Conservation (phyloP, 2,888 invertebrate genomes). For the Drosophila parthenogenetica region DNA sequence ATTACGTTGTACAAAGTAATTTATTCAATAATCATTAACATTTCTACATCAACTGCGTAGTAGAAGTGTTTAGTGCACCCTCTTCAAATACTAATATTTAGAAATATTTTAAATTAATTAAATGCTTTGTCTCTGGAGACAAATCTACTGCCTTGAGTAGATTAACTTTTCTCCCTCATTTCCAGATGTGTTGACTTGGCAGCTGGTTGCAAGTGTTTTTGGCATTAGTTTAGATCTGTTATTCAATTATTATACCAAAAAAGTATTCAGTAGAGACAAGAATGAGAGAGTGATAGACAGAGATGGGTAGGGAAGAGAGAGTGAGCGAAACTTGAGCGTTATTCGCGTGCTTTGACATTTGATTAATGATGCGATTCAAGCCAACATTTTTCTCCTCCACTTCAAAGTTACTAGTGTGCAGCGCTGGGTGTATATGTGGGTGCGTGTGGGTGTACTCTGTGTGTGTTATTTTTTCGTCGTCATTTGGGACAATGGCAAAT, state of each 20-base stretch:
- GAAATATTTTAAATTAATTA: neutral
- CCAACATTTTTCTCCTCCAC: slow-evolving; percentile 54
- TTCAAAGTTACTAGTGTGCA: slow-evolving; percentile 31
- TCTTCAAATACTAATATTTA: too few relatives aligned
- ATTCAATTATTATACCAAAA: slow-evolving; percentile 57
- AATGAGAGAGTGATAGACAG: too few relatives aligned
- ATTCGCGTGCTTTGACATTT: slow-evolving; percentile 54
- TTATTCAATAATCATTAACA: too few relatives aligned
- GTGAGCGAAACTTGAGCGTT: slow-evolving; percentile 16
- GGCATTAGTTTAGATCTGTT: slow-evolving; percentile 41
- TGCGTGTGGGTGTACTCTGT: slow-evolving; percentile 1
- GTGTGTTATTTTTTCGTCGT: slow-evolving; percentile 25
- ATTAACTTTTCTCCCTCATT: slow-evolving; percentile 1
- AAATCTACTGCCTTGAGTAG: slow-evolving; percentile 6
- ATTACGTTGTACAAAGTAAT: too few relatives aligned
- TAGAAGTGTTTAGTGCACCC: too few relatives aligned
- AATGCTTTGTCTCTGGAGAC: neutral
- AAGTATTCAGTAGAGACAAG: neutral
- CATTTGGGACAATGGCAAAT: slow-evolving; percentile 53
- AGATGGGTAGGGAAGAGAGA: neutral
- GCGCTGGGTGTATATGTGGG: neutral
- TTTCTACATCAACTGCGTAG: too few relatives aligned
- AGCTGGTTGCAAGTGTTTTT: slow-evolving; percentile 27
- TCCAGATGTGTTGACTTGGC: slow-evolving; percentile 10
- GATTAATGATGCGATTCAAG: slow-evolving; percentile 62